phyloP scores from a whole-genome alignment of 2,888 invertebrate species.

The Nephrocerus scutellatus region DNA sequence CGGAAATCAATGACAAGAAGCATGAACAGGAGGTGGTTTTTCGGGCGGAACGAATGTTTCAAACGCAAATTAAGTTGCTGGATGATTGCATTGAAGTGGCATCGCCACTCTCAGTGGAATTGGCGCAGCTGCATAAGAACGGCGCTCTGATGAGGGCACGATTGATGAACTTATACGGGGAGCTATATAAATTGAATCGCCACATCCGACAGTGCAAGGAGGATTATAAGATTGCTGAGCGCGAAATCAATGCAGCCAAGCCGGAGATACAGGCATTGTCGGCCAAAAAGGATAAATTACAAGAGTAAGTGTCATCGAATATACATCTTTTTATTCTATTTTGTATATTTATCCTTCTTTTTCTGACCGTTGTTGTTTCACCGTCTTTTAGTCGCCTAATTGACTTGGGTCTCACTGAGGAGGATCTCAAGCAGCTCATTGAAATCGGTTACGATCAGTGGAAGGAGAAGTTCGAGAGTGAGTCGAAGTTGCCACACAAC shows the following conservation, averaged over 20 bases:
- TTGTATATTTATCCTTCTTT: constrained; percentile 9
- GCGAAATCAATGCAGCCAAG: constrained; percentile 83
- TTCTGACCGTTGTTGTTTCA: too few species aligned
- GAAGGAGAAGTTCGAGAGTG: constrained; percentile 49
- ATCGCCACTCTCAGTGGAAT: constrained; percentile 77
- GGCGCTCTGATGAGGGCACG: constrained; percentile 65
- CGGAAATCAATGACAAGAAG: constrained; percentile 73
- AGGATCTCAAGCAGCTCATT: constrained; percentile 61
- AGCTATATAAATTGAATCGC: constrained; percentile 67
- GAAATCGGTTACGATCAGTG: constrained; percentile 50
- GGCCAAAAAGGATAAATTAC: constrained; percentile 73
- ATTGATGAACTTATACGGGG: constrained; percentile 66
- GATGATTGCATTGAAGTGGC: constrained; percentile 58
- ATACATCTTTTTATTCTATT: not conserved
- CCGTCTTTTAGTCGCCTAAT: constrained; percentile 64
- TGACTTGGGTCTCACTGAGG: constrained; percentile 65
- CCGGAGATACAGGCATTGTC: constrained; percentile 75
- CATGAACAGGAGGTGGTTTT: constrained; percentile 84
- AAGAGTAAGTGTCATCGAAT: constrained; percentile 55
- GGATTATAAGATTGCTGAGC: constrained; percentile 70
- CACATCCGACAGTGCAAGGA: constrained; percentile 72
- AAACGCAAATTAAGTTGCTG: constrained; percentile 79
- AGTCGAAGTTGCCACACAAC: constrained; percentile 59
- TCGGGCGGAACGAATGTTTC: constrained; percentile 81
- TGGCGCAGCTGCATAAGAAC: constrained; percentile 71